A percentile compares a stretch with the other conserved stretches of the same genome.
These are phyloP conservation scores for Porites evermanni DNA, from an alignment of 92 coral and sea anemone genomes.

Conservation along the genomic window DNA sequence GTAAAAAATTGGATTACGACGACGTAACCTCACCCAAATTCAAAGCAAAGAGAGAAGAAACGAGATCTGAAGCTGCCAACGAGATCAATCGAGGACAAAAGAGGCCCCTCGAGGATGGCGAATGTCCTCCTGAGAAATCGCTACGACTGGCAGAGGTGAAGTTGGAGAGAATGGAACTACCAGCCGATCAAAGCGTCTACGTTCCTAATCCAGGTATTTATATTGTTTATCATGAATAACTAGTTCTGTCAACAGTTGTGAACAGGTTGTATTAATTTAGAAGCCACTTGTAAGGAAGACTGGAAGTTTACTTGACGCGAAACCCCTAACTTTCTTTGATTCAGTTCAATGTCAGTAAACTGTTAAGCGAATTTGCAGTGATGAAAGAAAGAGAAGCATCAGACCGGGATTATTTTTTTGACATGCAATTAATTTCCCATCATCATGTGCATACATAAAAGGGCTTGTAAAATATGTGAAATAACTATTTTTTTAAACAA, in stretches of 20 bases:
- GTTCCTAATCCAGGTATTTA: conserved; percentile 46
- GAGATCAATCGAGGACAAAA: conserved; percentile 46
- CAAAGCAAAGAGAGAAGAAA: conserved; percentile 40
- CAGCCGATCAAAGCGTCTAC: conserved; percentile 37
- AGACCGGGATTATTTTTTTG: not conserved
- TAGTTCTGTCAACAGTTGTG: not conserved
- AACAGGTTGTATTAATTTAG: conserved; percentile 1
- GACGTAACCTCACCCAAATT: conserved; percentile 83
- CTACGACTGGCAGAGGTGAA: conserved; percentile 59
- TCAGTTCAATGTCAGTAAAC: not conserved
- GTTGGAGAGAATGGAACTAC: conserved; percentile 44
- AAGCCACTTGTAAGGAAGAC: not conserved
- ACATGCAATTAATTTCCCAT: not conserved
- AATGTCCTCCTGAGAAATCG: conserved; percentile 65
- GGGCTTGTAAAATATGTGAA: not conserved
- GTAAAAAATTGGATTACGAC: conserved; percentile 93
- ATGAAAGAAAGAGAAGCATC: not conserved
- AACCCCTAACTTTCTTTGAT: not conserved
- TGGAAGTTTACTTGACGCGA: not conserved
- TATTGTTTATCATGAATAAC: not conserved
- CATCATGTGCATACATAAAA: not conserved
- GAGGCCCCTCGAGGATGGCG: conserved; percentile 77
- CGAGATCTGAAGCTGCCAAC: conserved; percentile 15
- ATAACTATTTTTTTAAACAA: not conserved
- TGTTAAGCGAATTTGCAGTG: not conserved